phyloP scores from a whole-genome alignment of 1,140 invertebrate genomes.

The Bombus cullumanus region DNA sequence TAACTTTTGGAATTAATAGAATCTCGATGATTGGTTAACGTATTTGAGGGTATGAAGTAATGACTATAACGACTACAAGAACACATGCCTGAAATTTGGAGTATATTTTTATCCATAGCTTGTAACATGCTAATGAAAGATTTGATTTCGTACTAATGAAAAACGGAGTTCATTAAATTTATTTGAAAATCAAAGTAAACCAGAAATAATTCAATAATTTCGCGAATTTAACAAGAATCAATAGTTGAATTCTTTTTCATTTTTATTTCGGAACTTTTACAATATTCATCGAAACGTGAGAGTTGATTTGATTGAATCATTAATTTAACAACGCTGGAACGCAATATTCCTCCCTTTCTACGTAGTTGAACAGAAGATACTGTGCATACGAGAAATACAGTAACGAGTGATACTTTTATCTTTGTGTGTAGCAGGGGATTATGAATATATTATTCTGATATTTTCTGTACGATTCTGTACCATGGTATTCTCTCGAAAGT shows the following conservation, averaged over 20 bases:
- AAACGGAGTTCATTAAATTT: neutral
- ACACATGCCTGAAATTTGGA: neutral
- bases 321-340: neutral
- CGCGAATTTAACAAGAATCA: neutral
- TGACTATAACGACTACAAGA: neutral
- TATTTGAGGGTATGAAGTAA: neutral
- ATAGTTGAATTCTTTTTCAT: neutral
- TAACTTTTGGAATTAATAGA: neutral
- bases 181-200: neutral
- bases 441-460: neutral
- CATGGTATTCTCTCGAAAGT: neutral
- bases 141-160: neutral
- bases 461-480: neutral
- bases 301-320: neutral
- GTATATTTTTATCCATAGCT: neutral
- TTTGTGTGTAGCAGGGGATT: neutral
- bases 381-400: neutral
- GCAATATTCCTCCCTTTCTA: neutral
- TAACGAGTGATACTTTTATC: neutral
- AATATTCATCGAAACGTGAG: neutral
- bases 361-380: neutral
- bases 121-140: neutral
- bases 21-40: no score
- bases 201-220: neutral
- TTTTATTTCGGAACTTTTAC: neutral